Conservation (phyloP, 1,140 invertebrate genomes). For the Oreohelix idahoensis region DNA sequence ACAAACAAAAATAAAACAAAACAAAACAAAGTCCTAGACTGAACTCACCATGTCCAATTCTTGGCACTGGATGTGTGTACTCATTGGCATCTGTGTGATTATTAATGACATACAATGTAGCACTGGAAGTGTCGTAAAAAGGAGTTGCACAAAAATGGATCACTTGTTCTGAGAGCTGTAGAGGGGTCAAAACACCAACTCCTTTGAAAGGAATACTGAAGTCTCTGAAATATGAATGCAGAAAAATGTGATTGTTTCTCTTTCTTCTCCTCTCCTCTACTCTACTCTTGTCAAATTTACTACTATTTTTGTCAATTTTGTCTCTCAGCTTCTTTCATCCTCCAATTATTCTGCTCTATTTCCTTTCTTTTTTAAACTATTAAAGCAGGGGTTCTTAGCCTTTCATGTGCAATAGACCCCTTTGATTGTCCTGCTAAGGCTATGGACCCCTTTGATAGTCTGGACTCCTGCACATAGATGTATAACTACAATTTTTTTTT, state of each 20-base stretch:
- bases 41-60: conserved; percentile 69
- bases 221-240: conserved; percentile 11
- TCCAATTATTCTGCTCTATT: too few species aligned
- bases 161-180: conserved; percentile 71
- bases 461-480: too few species aligned
- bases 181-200: conserved; percentile 71
- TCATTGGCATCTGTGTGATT: conserved; percentile 70
- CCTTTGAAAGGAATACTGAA: conserved; percentile 45
- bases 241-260: neutral
- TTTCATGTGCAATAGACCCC: too few species aligned
- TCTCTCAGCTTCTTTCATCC: too few species aligned
- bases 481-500: too few species aligned
- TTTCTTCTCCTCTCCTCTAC: neutral
- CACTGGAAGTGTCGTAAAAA: conserved; percentile 66
- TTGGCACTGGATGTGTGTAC: conserved; percentile 70
- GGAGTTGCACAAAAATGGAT: conserved; percentile 70
- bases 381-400: too few species aligned
- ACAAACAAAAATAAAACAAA: too few species aligned
- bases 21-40: neutral
- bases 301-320: too few species aligned
- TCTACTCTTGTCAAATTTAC: neutral
- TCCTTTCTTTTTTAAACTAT: too few species aligned
- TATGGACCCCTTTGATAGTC: too few species aligned
- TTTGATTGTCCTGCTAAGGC: too few species aligned
- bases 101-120: conserved; percentile 68